phyloP scores from a whole-genome alignment of 2,113 vertebrate species.

The Actinemys pallida region DNA sequence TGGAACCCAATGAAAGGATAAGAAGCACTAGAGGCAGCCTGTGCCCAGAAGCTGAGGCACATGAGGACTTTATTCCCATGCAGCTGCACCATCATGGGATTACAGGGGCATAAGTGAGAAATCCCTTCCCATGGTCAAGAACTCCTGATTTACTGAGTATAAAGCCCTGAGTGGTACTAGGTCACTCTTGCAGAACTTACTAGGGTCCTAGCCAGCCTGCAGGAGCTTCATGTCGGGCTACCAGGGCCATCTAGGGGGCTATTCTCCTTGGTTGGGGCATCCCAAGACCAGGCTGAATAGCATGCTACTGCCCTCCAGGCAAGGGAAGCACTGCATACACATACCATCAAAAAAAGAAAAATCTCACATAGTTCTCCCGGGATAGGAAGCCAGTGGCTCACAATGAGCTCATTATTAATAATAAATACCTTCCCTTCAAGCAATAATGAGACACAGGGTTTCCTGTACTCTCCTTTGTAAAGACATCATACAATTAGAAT shows the following conservation, averaged over 20 bases:
- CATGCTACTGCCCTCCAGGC: background rate
- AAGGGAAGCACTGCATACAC: background rate
- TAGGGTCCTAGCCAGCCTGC: background rate
- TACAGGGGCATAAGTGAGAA: background rate
- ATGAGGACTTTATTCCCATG: background rate
- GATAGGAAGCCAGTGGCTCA: background rate
- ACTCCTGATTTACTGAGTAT: background rate
- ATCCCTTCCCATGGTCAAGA: background rate
- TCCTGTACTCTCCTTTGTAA: background rate
- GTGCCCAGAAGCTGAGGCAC: background rate
- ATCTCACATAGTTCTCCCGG: background rate
- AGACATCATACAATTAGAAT: background rate
- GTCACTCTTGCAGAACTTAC: too few species aligned
- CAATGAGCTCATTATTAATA: background rate
- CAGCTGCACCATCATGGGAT: background rate
- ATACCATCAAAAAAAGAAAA: background rate
- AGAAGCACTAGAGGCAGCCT: background rate
- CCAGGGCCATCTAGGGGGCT: background rate
- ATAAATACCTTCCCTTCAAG: background rate
- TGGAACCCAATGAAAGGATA: background rate
- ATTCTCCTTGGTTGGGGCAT: background rate
- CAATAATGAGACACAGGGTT: background rate
- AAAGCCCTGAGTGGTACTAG: background rate
- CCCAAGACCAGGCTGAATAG: background rate
- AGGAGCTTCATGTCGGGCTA: background rate